These are phyloP conservation scores for Drosophila fuyamai DNA, from an alignment of 1,140 invertebrate genomes.

Conservation along the genomic window DNA sequence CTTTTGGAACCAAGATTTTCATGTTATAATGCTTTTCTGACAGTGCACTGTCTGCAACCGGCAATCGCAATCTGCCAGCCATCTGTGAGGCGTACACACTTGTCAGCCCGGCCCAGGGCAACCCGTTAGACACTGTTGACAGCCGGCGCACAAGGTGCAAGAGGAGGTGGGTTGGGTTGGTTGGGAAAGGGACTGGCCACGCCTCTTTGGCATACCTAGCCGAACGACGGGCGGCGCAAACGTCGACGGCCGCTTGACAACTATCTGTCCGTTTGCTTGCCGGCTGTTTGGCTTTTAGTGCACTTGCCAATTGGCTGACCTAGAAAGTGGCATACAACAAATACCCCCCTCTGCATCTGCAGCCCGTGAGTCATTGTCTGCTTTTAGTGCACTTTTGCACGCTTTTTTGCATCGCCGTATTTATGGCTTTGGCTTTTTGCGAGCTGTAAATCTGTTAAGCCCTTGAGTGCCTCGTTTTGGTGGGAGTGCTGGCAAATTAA, in stretches of 20 bases:
- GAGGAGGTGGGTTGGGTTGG: background rate
- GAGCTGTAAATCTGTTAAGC: slow-evolving; percentile 75
- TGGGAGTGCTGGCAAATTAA: slow-evolving; percentile 56
- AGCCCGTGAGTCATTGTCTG: slow-evolving; percentile 37
- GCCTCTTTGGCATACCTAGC: slow-evolving; percentile 36
- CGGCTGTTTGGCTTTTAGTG: slow-evolving; percentile 74
- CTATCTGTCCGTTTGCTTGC: slow-evolving; percentile 49
- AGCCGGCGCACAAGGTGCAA: slow-evolving; percentile 62
- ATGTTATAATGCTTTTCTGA: background rate
- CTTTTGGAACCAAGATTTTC: background rate
- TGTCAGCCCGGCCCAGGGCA: slow-evolving; percentile 63
- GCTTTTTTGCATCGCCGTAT: slow-evolving; percentile 45
- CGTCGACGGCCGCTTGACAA: slow-evolving; percentile 51
- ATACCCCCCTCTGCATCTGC: background rate
- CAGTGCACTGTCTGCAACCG: slow-evolving; percentile 8
- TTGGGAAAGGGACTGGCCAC: slow-evolving; percentile 8
- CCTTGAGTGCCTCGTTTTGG: slow-evolving; percentile 57
- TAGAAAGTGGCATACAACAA: slow-evolving; percentile 52
- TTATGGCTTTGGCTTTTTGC: slow-evolving; percentile 62
- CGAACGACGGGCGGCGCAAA: slow-evolving; percentile 1
- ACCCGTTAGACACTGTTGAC: slow-evolving; percentile 77
- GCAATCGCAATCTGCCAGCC: slow-evolving; percentile 60
- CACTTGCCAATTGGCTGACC: slow-evolving; percentile 77
- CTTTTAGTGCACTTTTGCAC: slow-evolving; percentile 60
- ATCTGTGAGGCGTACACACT: slow-evolving; percentile 79